A percentile compares a stretch with the other conserved stretches of the same genome.
These are phyloP conservation scores for Cepphus grylle DNA, from an alignment of 2,113 vertebrate genomes.

Conservation along the genomic window DNA sequence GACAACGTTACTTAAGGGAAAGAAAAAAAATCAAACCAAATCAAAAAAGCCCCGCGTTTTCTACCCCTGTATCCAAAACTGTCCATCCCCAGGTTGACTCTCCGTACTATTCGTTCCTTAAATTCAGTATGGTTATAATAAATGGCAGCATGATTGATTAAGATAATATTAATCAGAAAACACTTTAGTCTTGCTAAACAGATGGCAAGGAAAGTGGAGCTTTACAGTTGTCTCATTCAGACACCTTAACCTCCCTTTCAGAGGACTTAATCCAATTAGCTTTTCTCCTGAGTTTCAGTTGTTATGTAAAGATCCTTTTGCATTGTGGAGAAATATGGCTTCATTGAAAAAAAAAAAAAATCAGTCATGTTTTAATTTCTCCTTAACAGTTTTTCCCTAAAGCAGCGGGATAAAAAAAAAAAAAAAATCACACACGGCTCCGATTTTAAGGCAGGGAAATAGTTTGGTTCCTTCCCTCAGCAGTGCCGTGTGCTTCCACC, in stretches of 20 bases:
- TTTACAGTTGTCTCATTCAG: slow-evolving; percentile 52
- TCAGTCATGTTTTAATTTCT: slow-evolving; percentile 24
- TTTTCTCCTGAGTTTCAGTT: slow-evolving; percentile 72
- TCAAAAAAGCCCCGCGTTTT: neutral
- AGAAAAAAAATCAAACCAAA: neutral
- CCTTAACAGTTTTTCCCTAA: neutral
- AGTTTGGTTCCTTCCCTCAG: neutral
- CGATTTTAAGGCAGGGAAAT: neutral
- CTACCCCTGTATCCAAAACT: neutral
- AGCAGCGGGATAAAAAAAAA: neutral
- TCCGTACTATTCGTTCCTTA: neutral
- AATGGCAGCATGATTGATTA: slow-evolving; percentile 45
- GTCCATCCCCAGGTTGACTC: neutral
- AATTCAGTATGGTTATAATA: neutral
- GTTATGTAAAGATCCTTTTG: slow-evolving; percentile 74
- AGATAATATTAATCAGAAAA: slow-evolving; percentile 62
- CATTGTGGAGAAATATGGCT: slow-evolving; percentile 50
- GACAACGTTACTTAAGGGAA: neutral
- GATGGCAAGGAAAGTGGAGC: slow-evolving; percentile 49
- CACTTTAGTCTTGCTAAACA: slow-evolving; percentile 53
- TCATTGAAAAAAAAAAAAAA: slow-evolving; percentile 29
- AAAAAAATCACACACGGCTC: neutral
- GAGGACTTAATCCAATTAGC: slow-evolving; percentile 81
- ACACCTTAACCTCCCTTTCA: slow-evolving; percentile 64
- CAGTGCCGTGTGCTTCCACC: neutral